These are phyloP conservation scores for Ormyrus nitidulus DNA, from an alignment of 2,888 invertebrate species.

Conservation along the genomic window DNA sequence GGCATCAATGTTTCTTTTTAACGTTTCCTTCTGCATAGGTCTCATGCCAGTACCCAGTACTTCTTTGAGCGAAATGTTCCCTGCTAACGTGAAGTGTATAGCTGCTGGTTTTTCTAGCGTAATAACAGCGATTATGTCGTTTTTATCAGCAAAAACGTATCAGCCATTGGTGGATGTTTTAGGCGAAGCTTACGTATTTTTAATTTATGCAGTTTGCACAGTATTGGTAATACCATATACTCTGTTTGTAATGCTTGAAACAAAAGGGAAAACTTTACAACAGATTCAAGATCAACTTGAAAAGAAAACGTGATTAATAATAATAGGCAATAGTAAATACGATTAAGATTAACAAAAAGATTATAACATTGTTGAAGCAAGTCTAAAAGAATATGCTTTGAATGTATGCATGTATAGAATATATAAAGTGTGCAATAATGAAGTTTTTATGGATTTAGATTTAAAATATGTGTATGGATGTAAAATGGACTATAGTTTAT, in stretches of 20 bases:
- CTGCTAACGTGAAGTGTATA: constrained; percentile 57
- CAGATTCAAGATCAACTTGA: constrained; percentile 66
- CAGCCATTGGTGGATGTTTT: constrained; percentile 56
- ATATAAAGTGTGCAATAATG: too few species aligned
- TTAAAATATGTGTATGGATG: too few species aligned
- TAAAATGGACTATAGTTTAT: too few species aligned
- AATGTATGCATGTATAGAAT: too few species aligned
- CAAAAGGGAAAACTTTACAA: constrained; percentile 68
- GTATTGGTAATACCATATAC: constrained; percentile 8
- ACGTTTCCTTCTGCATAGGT: constrained; percentile 44
- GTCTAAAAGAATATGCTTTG: too few species aligned
- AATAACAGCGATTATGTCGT: constrained; percentile 53
- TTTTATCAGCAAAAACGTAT: constrained; percentile 58
- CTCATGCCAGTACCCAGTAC: constrained; percentile 56
- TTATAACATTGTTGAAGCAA: too few species aligned
- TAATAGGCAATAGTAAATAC: too few species aligned
- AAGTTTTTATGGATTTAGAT: too few species aligned
- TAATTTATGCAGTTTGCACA: constrained; percentile 17
- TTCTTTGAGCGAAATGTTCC: constrained; percentile 58
- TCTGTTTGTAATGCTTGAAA: constrained; percentile 64
- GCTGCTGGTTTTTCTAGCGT: constrained; percentile 55
- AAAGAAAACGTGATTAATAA: background rate
- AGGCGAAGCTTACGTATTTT: constrained; percentile 55
- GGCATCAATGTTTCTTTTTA: constrained; percentile 59
- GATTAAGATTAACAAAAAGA: too few species aligned